Evolutionary conservation across 2,113 vertebrate species (phyloP).

Genomic region (Illadopsis cleaveri): DNA sequence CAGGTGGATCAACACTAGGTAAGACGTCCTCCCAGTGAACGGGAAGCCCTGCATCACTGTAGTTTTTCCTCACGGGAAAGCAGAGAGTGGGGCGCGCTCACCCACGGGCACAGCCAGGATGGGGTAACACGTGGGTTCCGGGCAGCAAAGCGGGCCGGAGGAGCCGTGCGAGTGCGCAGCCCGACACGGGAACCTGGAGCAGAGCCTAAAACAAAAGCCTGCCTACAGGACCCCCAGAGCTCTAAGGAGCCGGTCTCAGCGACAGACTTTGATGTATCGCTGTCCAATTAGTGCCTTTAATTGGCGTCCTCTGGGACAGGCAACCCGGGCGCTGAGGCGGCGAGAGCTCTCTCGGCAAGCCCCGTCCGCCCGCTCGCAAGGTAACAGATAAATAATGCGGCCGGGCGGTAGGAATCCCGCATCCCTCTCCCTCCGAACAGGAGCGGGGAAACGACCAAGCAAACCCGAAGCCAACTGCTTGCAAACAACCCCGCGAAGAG

Average conservation of each 20-base stretch:
- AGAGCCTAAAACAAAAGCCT: conserved; percentile 68
- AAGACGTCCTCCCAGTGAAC: background rate
- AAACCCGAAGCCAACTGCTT: background rate
- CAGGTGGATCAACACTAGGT: background rate
- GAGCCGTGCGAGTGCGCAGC: rapidly evolving
- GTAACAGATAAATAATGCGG: conserved; percentile 41
- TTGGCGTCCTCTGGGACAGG: conserved; percentile 78
- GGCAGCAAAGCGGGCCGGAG: background rate
- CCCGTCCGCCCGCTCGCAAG: conserved; percentile 22
- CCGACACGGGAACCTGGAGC: background rate
- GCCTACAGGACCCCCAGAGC: conserved; percentile 44
- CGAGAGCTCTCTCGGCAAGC: conserved; percentile 37
- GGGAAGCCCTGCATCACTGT: rapidly evolving
- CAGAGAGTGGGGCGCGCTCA: background rate
- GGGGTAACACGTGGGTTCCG: background rate
- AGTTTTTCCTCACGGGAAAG: rapidly evolving
- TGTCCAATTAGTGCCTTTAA: conserved; percentile 86
- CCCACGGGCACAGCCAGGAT: rapidly evolving
- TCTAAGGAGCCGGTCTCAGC: conserved; percentile 62
- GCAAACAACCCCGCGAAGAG: background rate
- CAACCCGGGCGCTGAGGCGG: conserved; percentile 54
- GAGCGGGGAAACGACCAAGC: background rate
- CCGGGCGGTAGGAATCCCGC: background rate
- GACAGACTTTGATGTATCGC: conserved; percentile 79
- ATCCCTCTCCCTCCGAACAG: background rate